Conservation (phyloP, 2,113 vertebrate species). For the Prunella fulvescens region DNA sequence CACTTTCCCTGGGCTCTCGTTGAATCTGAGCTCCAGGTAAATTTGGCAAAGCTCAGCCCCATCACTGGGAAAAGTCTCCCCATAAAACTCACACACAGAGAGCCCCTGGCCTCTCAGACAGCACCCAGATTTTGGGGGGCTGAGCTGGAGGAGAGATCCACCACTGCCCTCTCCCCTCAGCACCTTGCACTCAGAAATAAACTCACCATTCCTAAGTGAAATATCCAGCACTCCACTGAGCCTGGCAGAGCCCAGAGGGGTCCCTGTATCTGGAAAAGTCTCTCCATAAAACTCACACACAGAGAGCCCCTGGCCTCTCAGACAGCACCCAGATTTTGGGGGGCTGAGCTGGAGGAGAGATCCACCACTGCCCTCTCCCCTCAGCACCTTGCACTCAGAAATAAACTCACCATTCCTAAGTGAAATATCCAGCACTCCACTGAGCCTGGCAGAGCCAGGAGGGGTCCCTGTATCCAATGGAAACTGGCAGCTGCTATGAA, state of each 20-base stretch:
- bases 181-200: not conserved
- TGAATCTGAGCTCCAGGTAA: not conserved
- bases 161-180: not conserved
- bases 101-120: not conserved
- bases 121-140: not conserved
- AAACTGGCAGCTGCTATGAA: slow-evolving; percentile 6
- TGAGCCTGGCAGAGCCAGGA: not conserved
- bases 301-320: not conserved
- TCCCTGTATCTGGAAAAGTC: not conserved
- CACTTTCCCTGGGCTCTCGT: not conserved
- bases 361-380: not conserved
- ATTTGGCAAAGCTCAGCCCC: not conserved
- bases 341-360: not conserved
- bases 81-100: not conserved
- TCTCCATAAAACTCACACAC: not conserved
- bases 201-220: not conserved
- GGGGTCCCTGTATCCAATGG: slow-evolving; percentile 30
- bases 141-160: not conserved
- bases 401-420: not conserved
- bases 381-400: not conserved
- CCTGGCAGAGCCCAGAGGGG: not conserved
- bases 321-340: not conserved
- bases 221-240: accelerated
- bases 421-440: not conserved
- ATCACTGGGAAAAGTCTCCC: not conserved